Evolutionary conservation across 1,140 invertebrate species (phyloP).

Genomic region (Rhopalosiphum maidis): DNA sequence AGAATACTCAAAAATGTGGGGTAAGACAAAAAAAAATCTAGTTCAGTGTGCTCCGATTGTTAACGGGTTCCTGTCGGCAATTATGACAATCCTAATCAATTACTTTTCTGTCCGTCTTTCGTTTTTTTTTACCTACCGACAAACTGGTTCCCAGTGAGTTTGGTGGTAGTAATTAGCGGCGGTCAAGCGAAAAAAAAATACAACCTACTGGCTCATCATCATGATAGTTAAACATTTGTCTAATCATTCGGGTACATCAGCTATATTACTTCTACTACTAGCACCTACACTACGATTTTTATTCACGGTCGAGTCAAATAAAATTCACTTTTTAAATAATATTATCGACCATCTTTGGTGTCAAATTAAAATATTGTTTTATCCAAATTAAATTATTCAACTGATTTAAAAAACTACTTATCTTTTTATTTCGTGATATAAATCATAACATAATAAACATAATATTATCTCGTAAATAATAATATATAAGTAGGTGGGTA

Average conservation of each 20-base stretch:
- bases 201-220: background rate
- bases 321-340: slow-evolving; percentile 26
- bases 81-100: slow-evolving; percentile 37
- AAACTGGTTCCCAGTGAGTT: background rate
- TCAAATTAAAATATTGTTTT: background rate
- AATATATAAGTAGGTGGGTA: background rate
- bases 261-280: background rate
- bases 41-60: slow-evolving; percentile 11
- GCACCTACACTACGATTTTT: background rate
- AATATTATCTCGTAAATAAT: background rate
- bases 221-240: background rate
- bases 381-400: background rate
- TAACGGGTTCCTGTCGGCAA: background rate
- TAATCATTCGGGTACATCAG: background rate
- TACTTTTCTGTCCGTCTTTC: background rate
- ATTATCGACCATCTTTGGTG: background rate
- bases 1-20: background rate
- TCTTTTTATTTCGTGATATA: background rate
- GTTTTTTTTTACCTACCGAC: background rate
- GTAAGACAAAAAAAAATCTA: background rate
- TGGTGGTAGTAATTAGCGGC: background rate
- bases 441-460: background rate
- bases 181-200: slow-evolving; percentile 22
- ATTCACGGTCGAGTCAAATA: background rate
- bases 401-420: background rate